Base-by-base conservation (phyloP, 2,797 vertebrate genomes). In the Rhabdomys pumilio region DNA sequence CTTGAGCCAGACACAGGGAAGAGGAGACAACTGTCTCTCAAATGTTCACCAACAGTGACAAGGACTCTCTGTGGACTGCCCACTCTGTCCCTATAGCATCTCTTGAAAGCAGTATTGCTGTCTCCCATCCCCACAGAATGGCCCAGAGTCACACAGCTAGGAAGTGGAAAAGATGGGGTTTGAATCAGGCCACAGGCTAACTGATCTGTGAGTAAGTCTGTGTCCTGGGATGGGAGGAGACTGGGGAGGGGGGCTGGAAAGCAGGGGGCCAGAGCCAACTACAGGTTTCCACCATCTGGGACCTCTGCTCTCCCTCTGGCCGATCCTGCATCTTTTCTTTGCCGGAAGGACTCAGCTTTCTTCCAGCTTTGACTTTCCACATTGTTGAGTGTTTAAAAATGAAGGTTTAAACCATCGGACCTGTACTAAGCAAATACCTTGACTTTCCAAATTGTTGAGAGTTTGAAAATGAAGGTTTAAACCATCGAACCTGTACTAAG, bases 51-150 rank as follows among this genome's bases (percentile, higher is more conserved):
- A 0, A 0, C 5, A 0, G 7, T 2, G 53, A 4, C 20, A 3
- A 13, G 9, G 34, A 0, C 10, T 19, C 34, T 53, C 55, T 47
- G 59, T 17, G 65, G 15, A 17, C 31, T 47, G 24, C 61, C 50
- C 87, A 1, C 38, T 5, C 0, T 8, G 31, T 44, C 22, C 53
- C 29, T 24, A 24, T 50, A 3, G 80, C 19, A 2, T 17, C 31
- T 3, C 10, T 0, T 0, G 50, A 20, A 61, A 10, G 6, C 1
- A 11, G 50, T 13, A 14, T 50, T 13, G 6, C 1, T 11, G 7
- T 7, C 29, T 67, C 29, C 15, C 12, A 15, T 38, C 6, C 10
- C 7, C 8, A 53, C 67, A 53, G 26, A 87, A 63, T 75, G 69
- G 26, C 57, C 73, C 31, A 47, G 3, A 2, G 73, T 11, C 93